Conservation (phyloP, 64 coral and sea anemone species). For the Porites australiensis region DNA sequence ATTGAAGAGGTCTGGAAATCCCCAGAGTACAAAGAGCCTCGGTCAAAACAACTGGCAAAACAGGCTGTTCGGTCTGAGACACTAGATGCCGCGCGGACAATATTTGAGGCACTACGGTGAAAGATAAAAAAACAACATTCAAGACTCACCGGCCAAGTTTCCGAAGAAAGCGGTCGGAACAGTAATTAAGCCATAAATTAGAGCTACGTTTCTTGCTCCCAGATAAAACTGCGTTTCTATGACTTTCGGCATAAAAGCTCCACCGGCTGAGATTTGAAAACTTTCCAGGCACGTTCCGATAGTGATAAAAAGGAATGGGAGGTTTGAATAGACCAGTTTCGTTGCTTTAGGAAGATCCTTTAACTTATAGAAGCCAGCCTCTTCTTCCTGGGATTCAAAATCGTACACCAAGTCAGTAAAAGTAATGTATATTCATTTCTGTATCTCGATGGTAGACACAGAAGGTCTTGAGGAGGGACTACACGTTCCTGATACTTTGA, state of each 20-base stretch:
- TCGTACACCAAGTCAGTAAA: neutral
- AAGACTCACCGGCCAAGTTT: conserved; percentile 68
- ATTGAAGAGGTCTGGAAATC: no score
- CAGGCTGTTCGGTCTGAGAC: neutral
- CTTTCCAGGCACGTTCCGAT: conserved; percentile 46
- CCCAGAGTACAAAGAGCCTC: no score
- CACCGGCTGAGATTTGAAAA: conserved; percentile 18
- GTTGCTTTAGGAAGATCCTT: conserved; percentile 80
- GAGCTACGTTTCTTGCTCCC: conserved; percentile 14
- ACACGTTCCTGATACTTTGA: no score
- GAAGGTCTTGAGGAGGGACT: no score
- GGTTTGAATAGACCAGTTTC: conserved; percentile 48
- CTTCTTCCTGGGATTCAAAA: neutral
- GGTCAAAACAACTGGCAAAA: no score
- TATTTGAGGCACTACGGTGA: neutral
- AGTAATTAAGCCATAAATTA: conserved; percentile 45
- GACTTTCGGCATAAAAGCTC: conserved; percentile 74
- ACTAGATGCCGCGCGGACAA: neutral
- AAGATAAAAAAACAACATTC: neutral
- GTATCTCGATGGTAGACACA: no score
- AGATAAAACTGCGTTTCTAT: conserved; percentile 67
- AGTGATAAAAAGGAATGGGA: conserved; percentile 62
- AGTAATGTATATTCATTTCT: no score
- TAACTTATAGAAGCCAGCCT: conserved; percentile 41
- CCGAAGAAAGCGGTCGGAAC: conserved; percentile 53